Base-by-base conservation (phyloP, 2,797 vertebrate genomes). In the Saxicola maurus region DNA sequence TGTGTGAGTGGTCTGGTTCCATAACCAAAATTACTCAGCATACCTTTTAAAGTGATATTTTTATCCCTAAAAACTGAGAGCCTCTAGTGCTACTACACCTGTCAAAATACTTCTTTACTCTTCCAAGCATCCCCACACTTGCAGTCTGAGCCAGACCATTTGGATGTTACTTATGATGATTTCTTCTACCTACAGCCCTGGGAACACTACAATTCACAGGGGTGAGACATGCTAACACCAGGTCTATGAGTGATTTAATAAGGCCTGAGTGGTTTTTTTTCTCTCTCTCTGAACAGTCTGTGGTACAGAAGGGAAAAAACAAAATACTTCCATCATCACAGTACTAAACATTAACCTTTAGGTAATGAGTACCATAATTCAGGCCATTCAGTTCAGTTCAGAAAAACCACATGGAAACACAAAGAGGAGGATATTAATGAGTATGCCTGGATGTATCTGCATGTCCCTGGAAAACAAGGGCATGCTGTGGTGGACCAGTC, bases 311-410 rank as follows among this genome's bases (percentile, higher is more conserved):
- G 17, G 40, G 31, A 73, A 59, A 90, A 89, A 82, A 38, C 2
- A 57, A 66, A 84, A 75, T 67, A 76, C n/a, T 76, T 81, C 55
- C 17, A 60, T 76, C 45, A 53, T 38, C 65, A 73, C 43, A 53
- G 37, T 33, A 76, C 17, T 66, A 86, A 75, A 75, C 73, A 61
- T 83, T 93, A 96, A 93, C 83, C 91, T 94, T 95, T 91, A 77
- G 81, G 56, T 92, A 93, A 94, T 31, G 66, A 86, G 61, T 60
- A 66, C 38, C 35, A 42, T 89, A 91, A 91, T 68, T 88, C 59
- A 81, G 59, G 74, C 73, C 17, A n/a, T 31, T 71, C 71, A 64
- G 78, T 62, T 93, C 52, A 71, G 56, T 81, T 91, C 73, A 38
- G 66, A 87, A 78, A 82, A 91, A 91, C 45, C 51, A 68, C 31